Evolutionary conservation across 2,888 invertebrate genomes (phyloP), one percentile per base, ranked within the genome.

Genomic region (Anoplius nigerrimus): DNA sequence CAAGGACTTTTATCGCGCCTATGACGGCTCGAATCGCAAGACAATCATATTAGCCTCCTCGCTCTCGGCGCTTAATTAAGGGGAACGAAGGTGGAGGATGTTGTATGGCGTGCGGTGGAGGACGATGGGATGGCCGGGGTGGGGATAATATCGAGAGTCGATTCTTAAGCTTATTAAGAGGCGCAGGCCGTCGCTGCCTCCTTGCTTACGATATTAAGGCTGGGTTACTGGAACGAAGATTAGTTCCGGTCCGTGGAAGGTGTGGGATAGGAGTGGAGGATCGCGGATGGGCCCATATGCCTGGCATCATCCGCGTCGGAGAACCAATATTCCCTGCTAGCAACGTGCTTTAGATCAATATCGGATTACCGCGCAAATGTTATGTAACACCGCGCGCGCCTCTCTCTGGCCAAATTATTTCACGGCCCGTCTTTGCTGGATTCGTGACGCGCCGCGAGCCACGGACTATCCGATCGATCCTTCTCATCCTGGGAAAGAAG

Each of bases 281-380:
- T 71, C 62, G 42, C 45, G 63, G 71, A 70, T 68, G 63, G 24
- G 18, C 5, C 58, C 55, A 58, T 71, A 67, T 72, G 70, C 69
- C 66, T 66, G 51, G 56, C 43, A 34, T 34, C 34, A 34, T 34
- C 34, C 34, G 53, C 58, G 69, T 62, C 27, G 46, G 27, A 13
- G 24, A 54, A 64, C 56, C 74, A 75, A 79, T 69, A 67, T 79
- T 79, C 75, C n/a, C 62, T 67, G 70, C 69, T 64, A 67, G 67
- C 55, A 63, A 69, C 54, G 52, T 72, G 67, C 59, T 63, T 60
- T 69, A 70, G 76, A 79, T 79, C 79, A 69, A 79, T 77, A 79
- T 72, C 74, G 71, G 62, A 74, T 77, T 77, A 75, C 66, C 75
- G 58, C 67, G 62, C 69, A 64, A 69, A 72, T 71, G 65, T 71